Conservation (phyloP, 2,113 vertebrate species). For the Mirza zaza region DNA sequence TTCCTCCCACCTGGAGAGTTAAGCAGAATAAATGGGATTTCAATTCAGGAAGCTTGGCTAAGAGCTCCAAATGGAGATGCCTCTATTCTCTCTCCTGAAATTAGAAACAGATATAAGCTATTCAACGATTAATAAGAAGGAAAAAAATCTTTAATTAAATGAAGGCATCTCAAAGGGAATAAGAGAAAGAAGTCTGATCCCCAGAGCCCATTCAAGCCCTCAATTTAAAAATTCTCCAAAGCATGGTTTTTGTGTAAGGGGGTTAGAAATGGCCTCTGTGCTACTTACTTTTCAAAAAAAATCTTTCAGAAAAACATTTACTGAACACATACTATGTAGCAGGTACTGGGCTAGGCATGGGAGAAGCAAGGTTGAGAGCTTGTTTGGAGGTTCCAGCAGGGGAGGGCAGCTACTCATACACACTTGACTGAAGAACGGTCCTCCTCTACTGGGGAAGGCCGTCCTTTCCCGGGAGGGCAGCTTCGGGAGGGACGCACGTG, state of each 20-base stretch:
- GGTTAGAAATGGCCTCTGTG: neutral
- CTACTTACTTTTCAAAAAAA: neutral
- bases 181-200: neutral
- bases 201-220: neutral
- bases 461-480: too few species aligned
- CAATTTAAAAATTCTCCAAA: neutral
- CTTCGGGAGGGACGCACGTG: too few species aligned
- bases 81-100: neutral
- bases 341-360: neutral
- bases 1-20: neutral
- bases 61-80: neutral
- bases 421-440: too few species aligned
- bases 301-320: neutral
- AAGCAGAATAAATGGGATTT: neutral
- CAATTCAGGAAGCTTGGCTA: constrained; percentile 6
- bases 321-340: neutral
- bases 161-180: neutral
- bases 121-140: neutral
- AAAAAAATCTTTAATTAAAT: neutral
- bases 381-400: too few species aligned
- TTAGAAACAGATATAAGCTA: neutral
- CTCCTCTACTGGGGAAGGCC: too few species aligned
- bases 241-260: neutral
- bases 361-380: neutral
- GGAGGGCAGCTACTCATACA: too few species aligned